Evolutionary conservation across 2,797 vertebrate genomes (phyloP), one percentile per base, ranked within the genome.

Genomic region (Pogoniulus pusillus): DNA sequence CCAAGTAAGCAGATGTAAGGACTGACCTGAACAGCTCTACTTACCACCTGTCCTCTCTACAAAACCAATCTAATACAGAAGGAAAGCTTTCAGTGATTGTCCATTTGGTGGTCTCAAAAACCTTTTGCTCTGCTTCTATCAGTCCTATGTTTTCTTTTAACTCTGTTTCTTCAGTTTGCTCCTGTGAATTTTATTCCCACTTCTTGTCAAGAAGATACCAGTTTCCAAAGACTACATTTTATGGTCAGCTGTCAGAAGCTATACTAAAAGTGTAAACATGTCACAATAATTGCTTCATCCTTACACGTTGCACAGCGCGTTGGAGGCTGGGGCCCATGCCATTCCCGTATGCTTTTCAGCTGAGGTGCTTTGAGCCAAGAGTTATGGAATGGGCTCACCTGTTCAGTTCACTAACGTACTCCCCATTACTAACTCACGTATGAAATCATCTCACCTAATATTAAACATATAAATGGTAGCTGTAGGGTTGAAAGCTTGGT

Each of bases 291-390:
- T 3, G 13, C n/a, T 87, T 68, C 20, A 65, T n/a, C n/a, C 19
- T 29, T 41, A 14, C 1, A 0, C 0, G 2, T 27, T 74, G 27
- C n/a, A 47, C 23, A 30, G 23, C 5, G 16, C 24, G 2, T 13
- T 37, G 8, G 32, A 45, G 59, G 3, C 37, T 79, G 47, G 23
- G 27, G 54, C 23, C 19, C 82, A 26, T 11, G 20, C 26, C 1
- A 0, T 74, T 77, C 32, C 26, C 26, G 6, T 14, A 16, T 15
- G 43, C 8, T 23, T 7, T 64, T 5, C 32, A 37, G 22, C 5
- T 27, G n/a, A 75, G 29, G 8, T 58, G 26, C 8, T 51, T 49
- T 35, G 9, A 76, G 39, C 6, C 35, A 7, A 10, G 12, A 75
- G 10, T 1, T 35, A 10, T 19, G 37, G 10, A 24, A 16, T 7